Base-by-base conservation (phyloP, 2,888 invertebrate species). In the Rhagonycha lutea region DNA sequence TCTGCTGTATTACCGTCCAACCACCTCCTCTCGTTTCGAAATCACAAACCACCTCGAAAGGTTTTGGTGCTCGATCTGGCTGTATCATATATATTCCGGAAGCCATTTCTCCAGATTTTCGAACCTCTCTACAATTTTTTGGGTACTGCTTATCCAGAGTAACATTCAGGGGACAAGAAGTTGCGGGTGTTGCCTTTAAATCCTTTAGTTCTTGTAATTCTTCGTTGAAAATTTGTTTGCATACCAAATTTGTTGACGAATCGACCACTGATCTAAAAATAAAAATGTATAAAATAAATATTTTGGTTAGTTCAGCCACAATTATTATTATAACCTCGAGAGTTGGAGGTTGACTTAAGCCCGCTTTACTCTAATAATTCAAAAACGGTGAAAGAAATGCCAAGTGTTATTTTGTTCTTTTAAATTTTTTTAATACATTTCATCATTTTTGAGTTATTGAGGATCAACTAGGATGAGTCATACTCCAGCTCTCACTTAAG, bases 1-100 rank as follows among this genome's bases (percentile, higher is more conserved):
- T 90, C 80, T 91, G 92, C 84, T 93, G 92, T 75, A 92, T 87
- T 78, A 92, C 91, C 68, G 92, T 92, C 94, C 94, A 94, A n/a
- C 93, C 93, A 0, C 92, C 92, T 1, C 91, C 92, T 0, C 89
- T 88, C 0, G 90, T 89, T 62, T 89, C 90, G 78, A 92, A 90
- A 76, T 93, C 92, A 79, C 92, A 93, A 68, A 89, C 87, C 5
- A 91, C 93, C 84, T 92, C 92, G 85, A 94, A 92, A 0, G 93
- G 89, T 7, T 90, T 90, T 75, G 89, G 87, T 5, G 82, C 68
- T 2, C 90, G 88, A 1, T 89, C 89, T 0, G 92, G 91, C 80
- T 91, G 91, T 60, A 94, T 90, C 83, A 90, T 90, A 82, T 93
- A 91, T 14, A 94, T 90, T 3, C 92, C 92, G 2, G 92, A 91